Percentiles rank a stretch among this genome's conserved stretches.
Evolutionary conservation across 2,888 invertebrate genomes (phyloP).

Genomic region (Drosophila algonquin): DNA sequence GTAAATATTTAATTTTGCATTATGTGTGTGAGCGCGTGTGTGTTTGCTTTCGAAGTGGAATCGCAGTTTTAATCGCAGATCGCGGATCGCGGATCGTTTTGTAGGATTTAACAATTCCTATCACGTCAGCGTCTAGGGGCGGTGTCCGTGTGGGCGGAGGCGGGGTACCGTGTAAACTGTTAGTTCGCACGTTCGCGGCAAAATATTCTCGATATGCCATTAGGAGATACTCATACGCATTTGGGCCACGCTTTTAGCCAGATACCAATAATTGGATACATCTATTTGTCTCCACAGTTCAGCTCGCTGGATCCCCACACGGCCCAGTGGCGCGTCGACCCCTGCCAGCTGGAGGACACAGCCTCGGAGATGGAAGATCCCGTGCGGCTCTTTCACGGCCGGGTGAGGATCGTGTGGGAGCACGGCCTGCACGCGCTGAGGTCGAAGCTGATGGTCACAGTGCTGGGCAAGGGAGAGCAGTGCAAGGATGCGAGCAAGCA

Average conservation of each 20-base stretch:
- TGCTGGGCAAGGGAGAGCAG: slow-evolving; percentile 82
- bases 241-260: slow-evolving; percentile 43
- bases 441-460: slow-evolving; percentile 83
- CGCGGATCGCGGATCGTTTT: slow-evolving; percentile 47
- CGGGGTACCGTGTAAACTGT: slow-evolving; percentile 41
- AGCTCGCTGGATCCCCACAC: slow-evolving; percentile 82
- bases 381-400: slow-evolving; percentile 86
- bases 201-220: slow-evolving; percentile 35
- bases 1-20: slow-evolving; percentile 63
- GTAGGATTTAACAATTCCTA: slow-evolving; percentile 64
- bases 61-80: slow-evolving; percentile 53
- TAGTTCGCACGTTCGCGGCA: slow-evolving; percentile 46
- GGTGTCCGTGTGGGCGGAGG: slow-evolving; percentile 46
- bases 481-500: slow-evolving; percentile 80
- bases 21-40: slow-evolving; percentile 22
- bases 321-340: slow-evolving; percentile 86
- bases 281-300: slow-evolving; percentile 67
- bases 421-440: slow-evolving; percentile 77
- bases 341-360: slow-evolving; percentile 84
- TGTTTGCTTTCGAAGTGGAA: slow-evolving; percentile 43
- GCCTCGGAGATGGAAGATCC: slow-evolving; percentile 86
- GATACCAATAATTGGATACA: slow-evolving; percentile 27
- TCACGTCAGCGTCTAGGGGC: slow-evolving; percentile 52
- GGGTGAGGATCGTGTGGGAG: slow-evolving; percentile 86
- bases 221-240: slow-evolving; percentile 16